A percentile compares a stretch with the other conserved stretches of the same genome.
Conservation (phyloP, 2,888 invertebrate genomes). For the Cryptocephalus primarius region DNA sequence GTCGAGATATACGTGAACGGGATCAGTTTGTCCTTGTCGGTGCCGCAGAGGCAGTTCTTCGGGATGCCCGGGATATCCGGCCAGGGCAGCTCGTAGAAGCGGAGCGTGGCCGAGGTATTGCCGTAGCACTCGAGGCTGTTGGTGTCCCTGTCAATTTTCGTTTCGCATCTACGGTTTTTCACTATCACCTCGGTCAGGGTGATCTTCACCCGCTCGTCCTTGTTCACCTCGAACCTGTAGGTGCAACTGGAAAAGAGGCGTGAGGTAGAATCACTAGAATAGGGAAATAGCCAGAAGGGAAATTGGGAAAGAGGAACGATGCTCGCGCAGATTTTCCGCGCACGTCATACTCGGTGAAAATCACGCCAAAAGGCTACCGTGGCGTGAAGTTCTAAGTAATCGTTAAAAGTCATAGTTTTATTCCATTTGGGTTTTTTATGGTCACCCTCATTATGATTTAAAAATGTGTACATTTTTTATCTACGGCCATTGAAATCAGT, state of each 20-base stretch:
- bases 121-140: slow-evolving; percentile 62
- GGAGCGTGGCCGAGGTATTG: slow-evolving; percentile 55
- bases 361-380: too few relatives aligned
- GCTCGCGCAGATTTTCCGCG: too few relatives aligned
- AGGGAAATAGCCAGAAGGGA: too few relatives aligned
- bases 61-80: slow-evolving; percentile 57
- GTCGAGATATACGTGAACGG: slow-evolving; percentile 70
- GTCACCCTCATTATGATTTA: too few relatives aligned
- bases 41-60: slow-evolving; percentile 72
- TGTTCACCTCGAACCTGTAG: slow-evolving; percentile 78
- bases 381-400: too few relatives aligned
- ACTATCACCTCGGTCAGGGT: slow-evolving; percentile 61
- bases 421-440: too few relatives aligned
- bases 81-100: slow-evolving; percentile 71
- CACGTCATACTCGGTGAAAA: too few relatives aligned
- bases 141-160: slow-evolving; percentile 51
- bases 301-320: too few relatives aligned
- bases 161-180: slow-evolving; percentile 42
- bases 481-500: too few relatives aligned
- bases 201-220: slow-evolving; percentile 68
- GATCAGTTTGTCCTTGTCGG: slow-evolving; percentile 34
- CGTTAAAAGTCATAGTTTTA: too few relatives aligned
- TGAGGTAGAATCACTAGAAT: too few relatives aligned
- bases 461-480: too few relatives aligned
- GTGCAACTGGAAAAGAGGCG: slow-evolving; percentile 53